A percentile compares a stretch with the other conserved stretches of the same genome.
Evolutionary conservation across 2,888 invertebrate genomes (phyloP).

Genomic region (Megamerina dolium): DNA sequence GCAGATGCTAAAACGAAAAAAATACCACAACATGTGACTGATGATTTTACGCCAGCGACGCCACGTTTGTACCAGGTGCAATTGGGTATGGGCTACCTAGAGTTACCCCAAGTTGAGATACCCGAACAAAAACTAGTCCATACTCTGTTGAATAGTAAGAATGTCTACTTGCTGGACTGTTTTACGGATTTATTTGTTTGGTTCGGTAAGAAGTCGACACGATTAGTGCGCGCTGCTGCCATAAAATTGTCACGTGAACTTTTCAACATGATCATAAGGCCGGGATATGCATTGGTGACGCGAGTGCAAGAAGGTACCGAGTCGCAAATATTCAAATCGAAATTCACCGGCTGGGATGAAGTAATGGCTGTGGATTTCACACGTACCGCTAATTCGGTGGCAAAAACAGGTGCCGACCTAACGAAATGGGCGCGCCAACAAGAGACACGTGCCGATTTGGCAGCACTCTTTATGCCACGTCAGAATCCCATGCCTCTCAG

Average conservation of each 20-base stretch:
- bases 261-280: slow-evolving; percentile 87
- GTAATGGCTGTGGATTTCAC: slow-evolving; percentile 99
- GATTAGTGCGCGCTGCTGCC: slow-evolving; percentile 90
- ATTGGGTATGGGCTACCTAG: slow-evolving; percentile 96
- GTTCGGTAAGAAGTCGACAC: slow-evolving; percentile 97
- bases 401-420: slow-evolving; percentile 92
- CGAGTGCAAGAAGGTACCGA: slow-evolving; percentile 89
- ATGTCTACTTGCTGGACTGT: slow-evolving; percentile 95
- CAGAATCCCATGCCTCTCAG: slow-evolving; percentile 79
- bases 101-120: slow-evolving; percentile 86
- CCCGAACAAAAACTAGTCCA: slow-evolving; percentile 71
- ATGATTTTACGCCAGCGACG: slow-evolving; percentile 38
- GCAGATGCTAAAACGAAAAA: slow-evolving; percentile 46
- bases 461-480: slow-evolving; percentile 90
- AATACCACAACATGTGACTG: slow-evolving; percentile 44
- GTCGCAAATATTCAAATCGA: slow-evolving; percentile 91
- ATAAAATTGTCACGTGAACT: slow-evolving; percentile 95
- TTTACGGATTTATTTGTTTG: slow-evolving; percentile 91
- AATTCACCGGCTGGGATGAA: slow-evolving; percentile 97
- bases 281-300: slow-evolving; percentile 80
- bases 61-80: slow-evolving; percentile 90
- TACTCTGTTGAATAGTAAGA: slow-evolving; percentile 75
- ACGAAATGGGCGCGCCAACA: slow-evolving; percentile 85
- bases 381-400: slow-evolving; percentile 94
- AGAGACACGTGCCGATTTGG: slow-evolving; percentile 87